These are phyloP conservation scores for Lepidurus couesii DNA, from an alignment of 1,140 invertebrate species.

Conservation along the genomic window DNA sequence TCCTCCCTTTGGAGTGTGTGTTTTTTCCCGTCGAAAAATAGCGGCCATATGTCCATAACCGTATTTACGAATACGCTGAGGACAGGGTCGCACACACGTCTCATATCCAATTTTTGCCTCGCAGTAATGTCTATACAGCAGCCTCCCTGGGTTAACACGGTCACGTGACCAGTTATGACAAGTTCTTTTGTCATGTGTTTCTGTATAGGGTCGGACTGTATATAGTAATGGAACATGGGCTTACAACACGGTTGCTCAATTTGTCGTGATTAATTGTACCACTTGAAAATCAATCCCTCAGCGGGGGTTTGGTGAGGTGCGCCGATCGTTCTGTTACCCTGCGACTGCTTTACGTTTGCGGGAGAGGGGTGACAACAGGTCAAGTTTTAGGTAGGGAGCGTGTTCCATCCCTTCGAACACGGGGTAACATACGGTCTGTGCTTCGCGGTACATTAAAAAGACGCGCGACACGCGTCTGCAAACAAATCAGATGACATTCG, in stretches of 20 bases:
- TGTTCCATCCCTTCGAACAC: background rate
- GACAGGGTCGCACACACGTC: background rate
- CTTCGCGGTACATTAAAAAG: conserved; percentile 16
- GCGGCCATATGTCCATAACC: background rate
- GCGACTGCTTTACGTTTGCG: background rate
- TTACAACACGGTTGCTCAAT: background rate
- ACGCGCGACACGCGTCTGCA: conserved; percentile 11
- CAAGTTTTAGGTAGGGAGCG: conserved; percentile 1
- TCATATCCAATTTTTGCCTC: background rate
- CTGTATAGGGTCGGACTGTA: background rate
- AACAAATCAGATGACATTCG: conserved; percentile 14
- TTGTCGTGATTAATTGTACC: conserved; percentile 12
- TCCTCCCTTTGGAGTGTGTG: background rate
- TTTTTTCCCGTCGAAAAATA: background rate
- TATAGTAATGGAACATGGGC: background rate
- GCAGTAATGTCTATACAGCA: background rate
- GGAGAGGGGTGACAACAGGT: conserved; percentile 7
- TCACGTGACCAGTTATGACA: conserved; percentile 14
- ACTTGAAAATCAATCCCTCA: conserved; percentile 12
- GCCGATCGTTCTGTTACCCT: background rate
- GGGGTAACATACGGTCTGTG: background rate
- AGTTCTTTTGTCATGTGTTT: background rate
- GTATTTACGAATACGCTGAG: background rate
- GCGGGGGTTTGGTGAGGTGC: background rate
- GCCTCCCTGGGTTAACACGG: background rate